phyloP scores from a whole-genome alignment of 2,113 vertebrate species.

The Mesembrinibis cayennensis region DNA sequence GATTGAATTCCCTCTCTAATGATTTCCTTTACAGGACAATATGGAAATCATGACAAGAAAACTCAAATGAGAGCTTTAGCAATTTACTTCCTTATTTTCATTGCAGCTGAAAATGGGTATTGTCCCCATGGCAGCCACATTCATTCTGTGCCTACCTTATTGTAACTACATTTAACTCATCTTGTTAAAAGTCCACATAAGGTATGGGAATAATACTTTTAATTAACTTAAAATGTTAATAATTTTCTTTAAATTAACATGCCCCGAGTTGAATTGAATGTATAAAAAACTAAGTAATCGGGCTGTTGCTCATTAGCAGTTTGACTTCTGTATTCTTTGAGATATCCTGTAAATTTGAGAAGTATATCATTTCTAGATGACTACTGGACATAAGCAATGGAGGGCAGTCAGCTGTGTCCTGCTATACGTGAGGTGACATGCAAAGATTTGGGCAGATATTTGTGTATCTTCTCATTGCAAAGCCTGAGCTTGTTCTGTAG shows the following conservation, averaged over 20 bases:
- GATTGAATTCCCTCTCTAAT: not conserved
- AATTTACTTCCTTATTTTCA: not conserved
- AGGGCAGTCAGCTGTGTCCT: not conserved
- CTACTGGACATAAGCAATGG: not conserved
- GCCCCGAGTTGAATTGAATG: not conserved
- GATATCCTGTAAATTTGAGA: not conserved
- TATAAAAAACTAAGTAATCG: not conserved
- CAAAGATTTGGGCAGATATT: not conserved
- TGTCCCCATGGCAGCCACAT: not conserved
- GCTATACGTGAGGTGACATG: not conserved
- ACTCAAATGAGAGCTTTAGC: not conserved
- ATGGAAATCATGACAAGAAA: not conserved
- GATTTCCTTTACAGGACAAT: not conserved
- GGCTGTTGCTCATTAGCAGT: not conserved
- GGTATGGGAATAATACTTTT: not conserved
- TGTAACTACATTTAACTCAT: not conserved
- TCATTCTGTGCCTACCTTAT: not conserved
- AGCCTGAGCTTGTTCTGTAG: not conserved
- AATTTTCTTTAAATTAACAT: not conserved
- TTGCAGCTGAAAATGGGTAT: not conserved
- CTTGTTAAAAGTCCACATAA: not conserved
- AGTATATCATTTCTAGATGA: not conserved
- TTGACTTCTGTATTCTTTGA: not conserved
- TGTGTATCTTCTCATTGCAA: not conserved
- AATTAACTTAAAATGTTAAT: not conserved